A percentile compares a stretch with the other conserved stretches of the same genome.
phyloP scores from a whole-genome alignment of 2,113 vertebrate species.

The Chionomys nivalis region DNA sequence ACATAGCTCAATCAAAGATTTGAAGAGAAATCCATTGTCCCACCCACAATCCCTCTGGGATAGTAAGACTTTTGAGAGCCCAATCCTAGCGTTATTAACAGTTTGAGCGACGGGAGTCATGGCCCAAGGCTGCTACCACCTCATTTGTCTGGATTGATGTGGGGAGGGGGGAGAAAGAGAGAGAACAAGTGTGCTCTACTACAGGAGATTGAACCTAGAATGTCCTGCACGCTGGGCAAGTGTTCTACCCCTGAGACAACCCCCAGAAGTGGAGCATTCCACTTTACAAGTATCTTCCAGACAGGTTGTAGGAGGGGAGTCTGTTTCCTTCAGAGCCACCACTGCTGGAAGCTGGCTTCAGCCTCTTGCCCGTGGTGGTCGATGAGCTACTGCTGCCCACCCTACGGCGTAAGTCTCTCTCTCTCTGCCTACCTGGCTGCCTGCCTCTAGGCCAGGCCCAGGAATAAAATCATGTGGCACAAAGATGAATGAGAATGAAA shows the following conservation, averaged over 20 bases:
- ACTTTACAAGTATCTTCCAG: neutral
- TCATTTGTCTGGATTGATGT: neutral
- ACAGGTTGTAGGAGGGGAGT: rapidly evolving
- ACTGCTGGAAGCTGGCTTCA: neutral
- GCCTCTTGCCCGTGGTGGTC: neutral
- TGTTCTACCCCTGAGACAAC: neutral
- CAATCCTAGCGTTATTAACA: neutral
- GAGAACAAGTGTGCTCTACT: neutral
- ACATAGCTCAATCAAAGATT: neutral
- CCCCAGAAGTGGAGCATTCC: neutral
- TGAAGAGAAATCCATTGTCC: neutral
- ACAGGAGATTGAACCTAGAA: neutral
- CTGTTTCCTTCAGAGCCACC: neutral
- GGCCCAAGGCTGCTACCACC: neutral
- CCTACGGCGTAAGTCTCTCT: neutral
- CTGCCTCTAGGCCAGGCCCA: neutral
- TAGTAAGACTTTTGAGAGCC: neutral
- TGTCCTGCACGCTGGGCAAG: neutral
- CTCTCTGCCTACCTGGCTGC: neutral
- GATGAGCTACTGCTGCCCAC: rapidly evolving
- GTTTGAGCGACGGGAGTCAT: neutral
- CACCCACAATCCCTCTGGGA: neutral
- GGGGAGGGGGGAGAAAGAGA: neutral
- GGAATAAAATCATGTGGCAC: neutral
- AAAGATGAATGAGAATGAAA: neutral